Conservation (phyloP, 2,113 vertebrate genomes). For the Oenanthe melanoleuca region DNA sequence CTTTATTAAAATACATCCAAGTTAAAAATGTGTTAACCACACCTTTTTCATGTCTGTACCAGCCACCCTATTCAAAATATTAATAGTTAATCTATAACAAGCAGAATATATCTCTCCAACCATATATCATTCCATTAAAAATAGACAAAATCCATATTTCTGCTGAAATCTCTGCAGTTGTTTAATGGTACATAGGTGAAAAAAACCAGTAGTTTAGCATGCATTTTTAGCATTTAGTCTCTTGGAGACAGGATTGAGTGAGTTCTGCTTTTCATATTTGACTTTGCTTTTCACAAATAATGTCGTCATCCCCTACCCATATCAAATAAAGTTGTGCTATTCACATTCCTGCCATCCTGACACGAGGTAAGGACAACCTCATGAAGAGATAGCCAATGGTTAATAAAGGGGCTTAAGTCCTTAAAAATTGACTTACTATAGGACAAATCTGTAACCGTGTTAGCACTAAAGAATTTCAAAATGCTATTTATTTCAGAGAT, state of each 20-base stretch:
- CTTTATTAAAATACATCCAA: not conserved
- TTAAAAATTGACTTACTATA: not conserved
- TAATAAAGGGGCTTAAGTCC: not conserved
- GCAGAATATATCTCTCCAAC: not conserved
- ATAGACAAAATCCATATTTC: not conserved
- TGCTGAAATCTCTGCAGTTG: not conserved
- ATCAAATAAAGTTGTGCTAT: not conserved
- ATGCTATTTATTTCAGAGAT: not conserved
- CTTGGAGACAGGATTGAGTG: not conserved
- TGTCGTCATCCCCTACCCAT: accelerated
- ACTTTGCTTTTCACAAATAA: not conserved
- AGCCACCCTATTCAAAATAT: not conserved
- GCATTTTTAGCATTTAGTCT: not conserved
- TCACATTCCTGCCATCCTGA: not conserved
- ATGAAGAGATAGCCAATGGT: accelerated
- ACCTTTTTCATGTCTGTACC: not conserved
- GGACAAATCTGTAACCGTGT: not conserved
- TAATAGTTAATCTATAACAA: not conserved
- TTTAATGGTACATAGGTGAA: not conserved
- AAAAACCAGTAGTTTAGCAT: not conserved
- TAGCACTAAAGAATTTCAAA: not conserved
- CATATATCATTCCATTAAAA: not conserved
- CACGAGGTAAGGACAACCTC: not conserved
- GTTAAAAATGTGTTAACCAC: not conserved
- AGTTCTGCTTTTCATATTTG: not conserved